Percentiles rank a stretch among this genome's conserved stretches.
phyloP scores from a whole-genome alignment of 2,113 vertebrate genomes.

The Saguinus imperator region DNA sequence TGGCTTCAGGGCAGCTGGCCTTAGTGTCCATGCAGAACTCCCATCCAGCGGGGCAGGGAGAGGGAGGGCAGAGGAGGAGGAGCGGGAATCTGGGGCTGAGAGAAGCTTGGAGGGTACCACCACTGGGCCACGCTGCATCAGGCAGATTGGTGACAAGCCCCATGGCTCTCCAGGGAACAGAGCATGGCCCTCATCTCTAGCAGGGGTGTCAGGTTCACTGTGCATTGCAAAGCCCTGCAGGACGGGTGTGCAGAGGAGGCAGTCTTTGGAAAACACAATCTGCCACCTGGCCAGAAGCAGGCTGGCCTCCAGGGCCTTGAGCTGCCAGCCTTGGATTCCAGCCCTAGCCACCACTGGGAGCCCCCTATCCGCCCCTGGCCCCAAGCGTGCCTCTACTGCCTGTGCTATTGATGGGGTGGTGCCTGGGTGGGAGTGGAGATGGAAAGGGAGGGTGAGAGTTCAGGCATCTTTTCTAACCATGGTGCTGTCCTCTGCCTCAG shows the following conservation, averaged over 20 bases:
- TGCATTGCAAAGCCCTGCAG: background rate
- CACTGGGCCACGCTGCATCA: background rate
- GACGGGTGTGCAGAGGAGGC: background rate
- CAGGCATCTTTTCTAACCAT: background rate
- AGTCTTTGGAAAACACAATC: background rate
- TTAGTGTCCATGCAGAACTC: background rate
- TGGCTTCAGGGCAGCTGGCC: background rate
- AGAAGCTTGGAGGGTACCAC: background rate
- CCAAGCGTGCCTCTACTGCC: background rate
- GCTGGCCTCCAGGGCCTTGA: too few relatives aligned
- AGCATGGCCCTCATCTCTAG: background rate
- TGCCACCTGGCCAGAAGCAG: background rate
- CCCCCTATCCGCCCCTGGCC: rapidly evolving
- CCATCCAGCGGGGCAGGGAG: background rate
- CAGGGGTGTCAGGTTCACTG: background rate
- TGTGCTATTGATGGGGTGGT: too few relatives aligned
- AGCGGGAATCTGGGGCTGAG: too few relatives aligned
- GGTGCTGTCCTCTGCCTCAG: background rate
- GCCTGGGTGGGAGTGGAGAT: background rate
- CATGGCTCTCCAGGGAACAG: background rate
- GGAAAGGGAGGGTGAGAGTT: background rate
- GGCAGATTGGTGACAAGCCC: background rate
- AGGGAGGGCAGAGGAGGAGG: too few relatives aligned
- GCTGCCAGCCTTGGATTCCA: background rate
- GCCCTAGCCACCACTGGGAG: rapidly evolving